Evolutionary conservation across 2,797 vertebrate species (phyloP), one percentile per base, ranked within the genome.

Genomic region (Chelon labrosus): DNA sequence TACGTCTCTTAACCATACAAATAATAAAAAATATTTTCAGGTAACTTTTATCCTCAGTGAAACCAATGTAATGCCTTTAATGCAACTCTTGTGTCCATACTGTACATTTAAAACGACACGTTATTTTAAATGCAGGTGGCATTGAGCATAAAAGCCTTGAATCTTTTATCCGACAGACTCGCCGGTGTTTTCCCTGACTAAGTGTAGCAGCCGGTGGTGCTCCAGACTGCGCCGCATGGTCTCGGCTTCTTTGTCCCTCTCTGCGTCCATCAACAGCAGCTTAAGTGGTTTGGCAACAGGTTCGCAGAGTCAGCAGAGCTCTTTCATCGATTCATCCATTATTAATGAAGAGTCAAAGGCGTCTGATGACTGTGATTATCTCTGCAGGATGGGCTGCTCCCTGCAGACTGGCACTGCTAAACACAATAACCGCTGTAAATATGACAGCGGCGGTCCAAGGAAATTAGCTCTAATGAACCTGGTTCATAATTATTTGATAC

Each of bases 361-460:
- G 79, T 42, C 76, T 88, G 83, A 88, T 83, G 86, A 71, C 72
- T 77, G 81, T 75, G 84, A 89, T 91, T 82, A 89, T 85, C 82
- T 85, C 67, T 37, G 68, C 59, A 74, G 85, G 65, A 57, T 46
- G 41, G 51, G 73, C 64, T 35, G 60, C 76, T 87, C 83, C 53
- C 67, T 62, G 79, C 75, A 82, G 75, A 70, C 60, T 22, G 4
- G 42, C 10, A 4, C 49, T 1, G 46, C 56, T 57, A 58, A 80
- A 82, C 76, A 72, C 55, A 49, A 39, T 3, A 39, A 20, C 38
- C 9, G 54, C 71, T 53, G 64, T 57, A 65, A 75, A 75, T 53
- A 59, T 51, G 10, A 35, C 50, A 16, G 47, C 20, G 20, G 22
- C 1, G 0, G 55, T 22, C 20, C 20, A 20, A 56, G 14, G 37